Base-by-base conservation (phyloP, 2,113 vertebrate species). In the Petaurus breviceps region DNA sequence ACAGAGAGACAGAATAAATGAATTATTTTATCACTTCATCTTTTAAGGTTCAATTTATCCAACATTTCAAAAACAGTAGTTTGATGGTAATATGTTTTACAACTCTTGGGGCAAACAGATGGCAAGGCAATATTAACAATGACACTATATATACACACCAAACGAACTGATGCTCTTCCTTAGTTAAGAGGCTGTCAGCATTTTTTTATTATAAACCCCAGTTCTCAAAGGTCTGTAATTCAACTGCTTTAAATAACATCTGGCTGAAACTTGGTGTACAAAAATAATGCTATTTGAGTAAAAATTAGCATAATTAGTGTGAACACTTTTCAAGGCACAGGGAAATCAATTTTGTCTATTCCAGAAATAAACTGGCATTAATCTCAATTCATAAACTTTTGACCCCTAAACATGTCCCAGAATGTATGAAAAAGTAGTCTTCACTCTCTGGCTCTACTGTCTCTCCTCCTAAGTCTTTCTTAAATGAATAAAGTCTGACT, bases 181-280 rank as follows among this genome's bases (percentile, higher is more conserved):
- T 97, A 96, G 97, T 98, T 98, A 98, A 98, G 96, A 96, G 96
- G 84, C 95, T 98, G 97, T 98, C 96, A 98, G 97, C 96, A 97
- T 98, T 98, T 98, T 98, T 98, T 96, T 97, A 97, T 95, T 98
- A 97, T 94, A 97, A 98, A 97, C 54, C 91, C 95, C 1, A 2
- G 90, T 95, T 97, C 98, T 98, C 96, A 98, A 98, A 93, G 95
- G 91, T 97, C 97, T 98, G 31, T 98, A 97, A 97, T 95, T 97
- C 97, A 95, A 91, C 92, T 98, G 31, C 98, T 98, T 97, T 96
- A 97, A 97, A 96, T 91, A 98, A 98, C 97, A 98, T 97, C 98
- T 98, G 98, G 97, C 95, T 98, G 98, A 98, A 97, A 54, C 0
- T 97, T 97, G 94, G 92, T 68, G 92, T 97, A 94, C 94, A 96